A percentile compares a stretch with the other conserved stretches of the same genome.
phyloP scores from a whole-genome alignment of 2,797 vertebrate genomes.

The Streptopelia turtur region DNA sequence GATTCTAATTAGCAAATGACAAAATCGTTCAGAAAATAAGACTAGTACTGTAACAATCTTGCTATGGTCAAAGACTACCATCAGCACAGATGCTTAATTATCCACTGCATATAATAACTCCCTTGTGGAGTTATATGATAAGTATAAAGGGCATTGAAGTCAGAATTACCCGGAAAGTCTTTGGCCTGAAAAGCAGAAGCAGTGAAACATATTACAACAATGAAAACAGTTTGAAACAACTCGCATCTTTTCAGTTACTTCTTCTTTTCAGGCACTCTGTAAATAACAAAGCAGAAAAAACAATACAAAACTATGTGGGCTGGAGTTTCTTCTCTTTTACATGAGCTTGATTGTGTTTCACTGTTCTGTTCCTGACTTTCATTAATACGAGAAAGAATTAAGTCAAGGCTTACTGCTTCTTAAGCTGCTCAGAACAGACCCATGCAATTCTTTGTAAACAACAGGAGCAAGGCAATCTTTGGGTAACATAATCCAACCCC shows the following conservation, averaged over 20 bases:
- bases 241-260: not conserved
- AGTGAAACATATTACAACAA: not conserved
- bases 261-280: not conserved
- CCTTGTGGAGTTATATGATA: conserved; percentile 33
- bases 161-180: conserved; percentile 18
- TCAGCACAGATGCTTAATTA: conserved; percentile 66
- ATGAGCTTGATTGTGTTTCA: not conserved
- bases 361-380: not conserved
- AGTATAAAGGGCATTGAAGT: conserved; percentile 39
- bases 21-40: conserved; percentile 49
- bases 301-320: not conserved
- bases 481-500: not conserved
- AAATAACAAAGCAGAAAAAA: not conserved
- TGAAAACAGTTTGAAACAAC: not conserved
- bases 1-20: conserved; percentile 47
- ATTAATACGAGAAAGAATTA: not conserved
- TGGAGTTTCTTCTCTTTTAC: not conserved
- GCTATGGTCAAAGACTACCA: conserved; percentile 29
- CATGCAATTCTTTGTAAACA: not conserved
- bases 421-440: not conserved
- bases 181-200: not conserved
- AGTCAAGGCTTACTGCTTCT: not conserved
- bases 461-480: not conserved
- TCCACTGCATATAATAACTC: conserved; percentile 38
- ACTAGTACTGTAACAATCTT: not conserved